These are phyloP conservation scores for Leptura quadrifasciata DNA, from an alignment of 2,888 invertebrate genomes.

Conservation along the genomic window DNA sequence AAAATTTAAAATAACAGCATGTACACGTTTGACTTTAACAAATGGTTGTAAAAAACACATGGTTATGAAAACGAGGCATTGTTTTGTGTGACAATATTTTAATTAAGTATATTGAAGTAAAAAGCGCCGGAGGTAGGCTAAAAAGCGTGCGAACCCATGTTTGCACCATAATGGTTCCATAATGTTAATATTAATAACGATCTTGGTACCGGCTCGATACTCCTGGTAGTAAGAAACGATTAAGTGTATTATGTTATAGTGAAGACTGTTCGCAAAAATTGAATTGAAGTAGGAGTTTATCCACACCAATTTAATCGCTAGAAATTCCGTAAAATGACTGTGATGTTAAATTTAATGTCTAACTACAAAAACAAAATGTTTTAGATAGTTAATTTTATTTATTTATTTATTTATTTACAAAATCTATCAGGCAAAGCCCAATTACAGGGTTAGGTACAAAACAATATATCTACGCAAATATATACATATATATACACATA, in stretches of 20 bases:
- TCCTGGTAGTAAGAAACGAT: constrained; percentile 43
- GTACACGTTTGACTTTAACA: neutral
- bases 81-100: constrained; percentile 54
- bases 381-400: too few species aligned
- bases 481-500: too few species aligned
- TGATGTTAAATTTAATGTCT: too few species aligned
- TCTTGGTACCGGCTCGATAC: constrained; percentile 31
- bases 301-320: neutral
- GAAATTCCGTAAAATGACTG: too few species aligned
- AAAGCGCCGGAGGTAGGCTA: constrained; percentile 46
- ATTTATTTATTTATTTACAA: too few species aligned
- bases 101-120: constrained; percentile 47
- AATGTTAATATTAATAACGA: constrained; percentile 63
- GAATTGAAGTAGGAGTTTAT: neutral
- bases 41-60: constrained; percentile 12
- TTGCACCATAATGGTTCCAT: constrained; percentile 56
- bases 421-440: too few species aligned
- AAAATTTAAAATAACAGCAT: neutral
- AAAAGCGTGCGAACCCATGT: constrained; percentile 57
- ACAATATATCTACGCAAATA: too few species aligned
- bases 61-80: constrained; percentile 11
- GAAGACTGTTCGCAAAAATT: constrained; percentile 37
- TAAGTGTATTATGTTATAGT: constrained; percentile 39
- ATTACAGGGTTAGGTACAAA: too few species aligned
- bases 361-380: too few species aligned